Evolutionary conservation across 2,113 vertebrate species (phyloP).

Genomic region (Chionomys nivalis): DNA sequence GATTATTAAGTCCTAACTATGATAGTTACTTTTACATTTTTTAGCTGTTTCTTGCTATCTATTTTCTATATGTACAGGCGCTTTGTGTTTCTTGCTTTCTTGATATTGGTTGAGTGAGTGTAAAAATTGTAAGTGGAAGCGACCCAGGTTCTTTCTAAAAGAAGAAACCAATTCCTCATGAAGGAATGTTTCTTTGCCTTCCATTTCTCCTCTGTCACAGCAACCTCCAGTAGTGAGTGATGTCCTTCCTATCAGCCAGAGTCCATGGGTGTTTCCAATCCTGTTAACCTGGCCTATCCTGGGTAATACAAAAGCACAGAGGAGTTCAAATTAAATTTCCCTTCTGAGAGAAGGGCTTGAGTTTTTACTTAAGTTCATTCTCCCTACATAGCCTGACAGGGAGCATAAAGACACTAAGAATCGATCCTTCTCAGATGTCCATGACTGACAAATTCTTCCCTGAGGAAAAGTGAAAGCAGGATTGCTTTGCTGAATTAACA

Average conservation of each 20-base stretch:
- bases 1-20: not conserved
- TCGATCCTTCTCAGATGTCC: not conserved
- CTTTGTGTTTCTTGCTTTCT: not conserved
- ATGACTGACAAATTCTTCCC: not conserved
- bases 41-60: not conserved
- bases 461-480: constrained; percentile 32
- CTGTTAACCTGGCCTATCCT: not conserved
- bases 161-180: not conserved
- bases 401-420: not conserved
- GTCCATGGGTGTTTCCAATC: not conserved
- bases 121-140: not conserved
- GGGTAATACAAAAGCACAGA: not conserved
- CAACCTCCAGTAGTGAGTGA: not conserved
- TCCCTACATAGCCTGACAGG: not conserved
- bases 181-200: not conserved
- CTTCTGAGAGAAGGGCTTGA: not conserved
- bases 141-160: not conserved
- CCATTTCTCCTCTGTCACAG: not conserved
- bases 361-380: not conserved
- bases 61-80: not conserved
- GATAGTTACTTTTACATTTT: not conserved
- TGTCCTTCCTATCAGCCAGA: not conserved
- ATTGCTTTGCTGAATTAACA: not conserved
- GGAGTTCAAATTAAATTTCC: constrained; percentile 41
- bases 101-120: not conserved